phyloP scores from a whole-genome alignment of 2,113 vertebrate genomes.

The Baryphthengus martii region DNA sequence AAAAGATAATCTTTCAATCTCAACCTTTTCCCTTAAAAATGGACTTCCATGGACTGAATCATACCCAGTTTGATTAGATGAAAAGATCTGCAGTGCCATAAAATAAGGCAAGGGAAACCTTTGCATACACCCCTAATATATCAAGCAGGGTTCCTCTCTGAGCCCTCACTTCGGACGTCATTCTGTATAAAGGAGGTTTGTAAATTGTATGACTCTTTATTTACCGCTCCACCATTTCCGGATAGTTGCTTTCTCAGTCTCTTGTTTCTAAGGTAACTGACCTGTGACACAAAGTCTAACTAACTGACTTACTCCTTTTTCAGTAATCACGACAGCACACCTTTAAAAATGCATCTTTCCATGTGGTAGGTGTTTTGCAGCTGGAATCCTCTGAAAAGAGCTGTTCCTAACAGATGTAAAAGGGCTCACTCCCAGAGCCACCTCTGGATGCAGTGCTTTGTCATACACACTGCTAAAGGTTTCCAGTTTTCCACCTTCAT shows the following conservation, averaged over 20 bases:
- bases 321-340: not conserved
- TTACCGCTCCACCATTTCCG: not conserved
- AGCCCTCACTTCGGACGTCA: not conserved
- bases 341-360: not conserved
- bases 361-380: not conserved
- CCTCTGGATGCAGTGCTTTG: not conserved
- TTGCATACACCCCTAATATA: too few relatives aligned
- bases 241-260: not conserved
- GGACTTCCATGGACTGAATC: not conserved
- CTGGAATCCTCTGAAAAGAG: not conserved
- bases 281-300: not conserved
- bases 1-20: not conserved
- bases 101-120: not conserved
- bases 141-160: not conserved
- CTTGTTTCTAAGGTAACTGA: not conserved
- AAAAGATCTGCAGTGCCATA: not conserved
- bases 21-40: not conserved
- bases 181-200: not conserved
- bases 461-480: not conserved
- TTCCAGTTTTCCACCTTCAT: not conserved
- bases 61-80: not conserved
- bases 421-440: not conserved
- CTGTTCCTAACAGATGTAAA: not conserved
- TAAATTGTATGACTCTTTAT: not conserved
- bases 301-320: not conserved